These are phyloP conservation scores for Sporophila hypoxantha DNA, from an alignment of 2,113 vertebrate species.

Conservation along the genomic window DNA sequence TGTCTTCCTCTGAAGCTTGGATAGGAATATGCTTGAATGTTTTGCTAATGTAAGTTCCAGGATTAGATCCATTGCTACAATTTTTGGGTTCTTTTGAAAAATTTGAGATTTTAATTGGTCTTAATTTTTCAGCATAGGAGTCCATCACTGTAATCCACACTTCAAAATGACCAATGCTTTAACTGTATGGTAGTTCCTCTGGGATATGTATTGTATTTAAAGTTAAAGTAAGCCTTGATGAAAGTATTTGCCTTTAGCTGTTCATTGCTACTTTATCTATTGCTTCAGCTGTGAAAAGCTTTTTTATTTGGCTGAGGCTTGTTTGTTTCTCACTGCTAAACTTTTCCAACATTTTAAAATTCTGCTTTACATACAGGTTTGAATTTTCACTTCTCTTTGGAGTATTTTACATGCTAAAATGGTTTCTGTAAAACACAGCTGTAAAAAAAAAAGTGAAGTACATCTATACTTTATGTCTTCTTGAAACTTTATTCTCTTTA, in stretches of 20 bases:
- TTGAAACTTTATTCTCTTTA: conserved; percentile 60
- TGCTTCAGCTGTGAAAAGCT: neutral
- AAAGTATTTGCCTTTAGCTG: neutral
- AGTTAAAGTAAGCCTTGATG: neutral
- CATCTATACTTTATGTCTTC: conserved; percentile 20
- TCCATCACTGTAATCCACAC: neutral
- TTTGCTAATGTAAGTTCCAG: neutral
- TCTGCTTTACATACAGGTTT: neutral
- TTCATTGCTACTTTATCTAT: neutral
- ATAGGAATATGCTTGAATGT: neutral
- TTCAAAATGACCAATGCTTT: neutral
- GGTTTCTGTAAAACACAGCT: conserved; percentile 17
- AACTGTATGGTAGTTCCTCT: neutral
- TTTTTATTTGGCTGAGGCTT: neutral
- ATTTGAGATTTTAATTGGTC: neutral
- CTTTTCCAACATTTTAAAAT: neutral
- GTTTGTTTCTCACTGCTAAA: neutral
- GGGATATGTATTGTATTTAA: neutral
- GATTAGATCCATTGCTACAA: neutral
- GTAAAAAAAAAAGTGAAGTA: neutral
- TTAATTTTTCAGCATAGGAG: neutral
- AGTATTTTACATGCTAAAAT: conserved; percentile 8
- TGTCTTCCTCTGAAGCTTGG: neutral
- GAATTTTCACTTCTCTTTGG: conserved; percentile 35
- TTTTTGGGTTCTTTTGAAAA: neutral